Evolutionary conservation across 2,113 vertebrate species (phyloP).

Genomic region (Prochilodus magdalenae): DNA sequence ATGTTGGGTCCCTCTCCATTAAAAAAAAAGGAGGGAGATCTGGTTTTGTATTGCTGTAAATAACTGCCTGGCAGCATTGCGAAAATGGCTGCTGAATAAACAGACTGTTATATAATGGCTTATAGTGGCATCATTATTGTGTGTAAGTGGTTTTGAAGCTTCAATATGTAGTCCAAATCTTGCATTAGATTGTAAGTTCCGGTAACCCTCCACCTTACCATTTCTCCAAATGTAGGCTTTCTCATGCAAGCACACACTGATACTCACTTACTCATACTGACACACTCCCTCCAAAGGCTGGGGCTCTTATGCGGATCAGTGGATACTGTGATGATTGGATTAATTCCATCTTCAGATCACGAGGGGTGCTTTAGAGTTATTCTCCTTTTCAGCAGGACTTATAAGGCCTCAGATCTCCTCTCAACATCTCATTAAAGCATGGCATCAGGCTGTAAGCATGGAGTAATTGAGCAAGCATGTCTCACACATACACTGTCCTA

Average conservation of each 20-base stretch:
- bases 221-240: neutral
- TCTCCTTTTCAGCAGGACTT: slow-evolving; percentile 29
- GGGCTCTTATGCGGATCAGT: slow-evolving; percentile 7
- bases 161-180: neutral
- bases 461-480: slow-evolving; percentile 16
- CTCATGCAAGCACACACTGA: slow-evolving; percentile 8
- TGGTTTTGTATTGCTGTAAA: no score
- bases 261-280: slow-evolving; percentile 19
- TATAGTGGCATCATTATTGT: no score
- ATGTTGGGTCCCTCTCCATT: no score
- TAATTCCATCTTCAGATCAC: slow-evolving; percentile 26
- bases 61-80: no score
- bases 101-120: no score
- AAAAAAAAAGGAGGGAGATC: no score
- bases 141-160: no score
- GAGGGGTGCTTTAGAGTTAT: slow-evolving; percentile 16
- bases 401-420: slow-evolving; percentile 29
- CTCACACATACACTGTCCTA: slow-evolving; percentile 29
- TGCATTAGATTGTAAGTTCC: neutral
- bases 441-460: neutral
- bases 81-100: no score
- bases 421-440: slow-evolving; percentile 21
- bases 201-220: neutral
- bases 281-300: slow-evolving; percentile 16
- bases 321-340: slow-evolving; percentile 27